phyloP scores from a whole-genome alignment of 2,888 invertebrate species.

The Pseudolycoriella hygida region DNA sequence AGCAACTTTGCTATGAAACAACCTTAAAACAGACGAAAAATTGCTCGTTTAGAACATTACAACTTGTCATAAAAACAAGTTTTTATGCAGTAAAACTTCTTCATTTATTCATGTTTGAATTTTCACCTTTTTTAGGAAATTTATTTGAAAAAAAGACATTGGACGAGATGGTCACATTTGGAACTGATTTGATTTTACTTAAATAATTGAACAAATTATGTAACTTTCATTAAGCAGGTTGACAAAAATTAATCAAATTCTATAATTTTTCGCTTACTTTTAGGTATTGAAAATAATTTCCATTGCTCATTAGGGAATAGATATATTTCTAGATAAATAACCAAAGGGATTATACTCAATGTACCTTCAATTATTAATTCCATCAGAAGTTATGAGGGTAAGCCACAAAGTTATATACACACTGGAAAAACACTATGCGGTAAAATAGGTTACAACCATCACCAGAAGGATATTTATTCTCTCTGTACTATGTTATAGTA shows the following conservation, averaged over 20 bases:
- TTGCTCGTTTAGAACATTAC: slow-evolving; percentile 1
- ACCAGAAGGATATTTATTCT: not conserved
- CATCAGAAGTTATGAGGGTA: slow-evolving; percentile 4
- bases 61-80: not conserved
- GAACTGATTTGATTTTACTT: no score
- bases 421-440: no score
- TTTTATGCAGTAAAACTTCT: no score
- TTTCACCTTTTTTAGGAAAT: no score
- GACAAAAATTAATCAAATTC: not conserved
- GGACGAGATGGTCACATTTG: no score
- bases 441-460: not conserved
- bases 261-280: not conserved
- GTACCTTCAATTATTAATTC: slow-evolving; percentile 3
- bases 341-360: slow-evolving; percentile 3
- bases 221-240: no score
- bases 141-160: no score
- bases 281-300: not conserved
- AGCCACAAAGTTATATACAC: not conserved
- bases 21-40: not conserved
- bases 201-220: no score
- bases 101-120: no score
- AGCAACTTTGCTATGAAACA: not conserved
- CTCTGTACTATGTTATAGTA: not conserved
- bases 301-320: slow-evolving; percentile 2
- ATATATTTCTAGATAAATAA: slow-evolving; percentile 1